Evolutionary conservation across 2,797 vertebrate species (phyloP), one percentile per base, ranked within the genome.

Genomic region (Anabas testudineus): DNA sequence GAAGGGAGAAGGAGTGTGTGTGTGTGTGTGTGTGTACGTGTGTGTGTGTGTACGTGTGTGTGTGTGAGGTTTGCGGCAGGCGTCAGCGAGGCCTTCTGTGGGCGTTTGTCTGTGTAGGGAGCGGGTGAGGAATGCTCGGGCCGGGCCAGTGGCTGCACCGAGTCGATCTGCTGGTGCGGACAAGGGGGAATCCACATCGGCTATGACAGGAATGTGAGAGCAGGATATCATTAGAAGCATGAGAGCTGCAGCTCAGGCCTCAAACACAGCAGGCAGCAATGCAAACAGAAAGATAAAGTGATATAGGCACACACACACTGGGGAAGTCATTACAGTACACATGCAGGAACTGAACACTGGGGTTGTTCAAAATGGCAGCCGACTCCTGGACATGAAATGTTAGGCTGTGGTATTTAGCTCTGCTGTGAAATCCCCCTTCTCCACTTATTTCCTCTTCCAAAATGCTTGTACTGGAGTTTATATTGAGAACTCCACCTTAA

Each of bases 211-310:
- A 94, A 93, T 93, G 92, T 55, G 74, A 88, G 79, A 80, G 86
- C 83, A 87, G 90, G 91, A 94, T 92, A 93, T 92, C 88, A 88
- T 93, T 92, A 91, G 83, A 89, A 72, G 67, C 59, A 73, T 48
- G 73, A 69, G 75, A 88, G 89, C 85, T 79, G 81, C 80, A 76
- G 76, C 76, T 48, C 66, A 49, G 66, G 79, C 80, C 71, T 78
- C 75, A 71, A 74, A 85, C 78, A 74, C 79, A 81, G 80, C 77
- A 75, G 84, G 81, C 82, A 80, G 53, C 69, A 26, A 74, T 10
- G 1, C 73, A 72, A 69, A 76, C 74, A 75, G 43, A 16, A n/a
- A 63, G 51, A 84, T 43, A 57, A 61, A 64, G 58, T 22, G 21
- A 64, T 10, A 45, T 53, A 55, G 3, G 14, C 34, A 13, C 3